Evolutionary conservation across 1,140 invertebrate genomes (phyloP), one percentile per base, ranked within the genome.

Genomic region (Drosophila kepulauana): DNA sequence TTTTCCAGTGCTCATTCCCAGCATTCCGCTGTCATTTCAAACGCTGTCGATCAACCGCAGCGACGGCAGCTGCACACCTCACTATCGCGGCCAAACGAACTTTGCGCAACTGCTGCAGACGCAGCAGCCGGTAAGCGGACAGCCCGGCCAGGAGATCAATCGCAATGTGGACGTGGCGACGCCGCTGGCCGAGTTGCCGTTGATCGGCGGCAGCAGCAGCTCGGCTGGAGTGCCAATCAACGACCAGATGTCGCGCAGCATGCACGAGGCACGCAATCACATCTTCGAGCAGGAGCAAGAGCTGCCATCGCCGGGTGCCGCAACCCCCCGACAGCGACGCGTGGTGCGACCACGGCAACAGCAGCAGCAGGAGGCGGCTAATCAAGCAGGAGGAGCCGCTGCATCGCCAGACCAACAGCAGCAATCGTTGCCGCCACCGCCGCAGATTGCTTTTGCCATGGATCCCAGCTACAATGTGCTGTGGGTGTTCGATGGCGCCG

Each of bases 401-500:
- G 56, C 43, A 2, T 77, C 73, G 5, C 75, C 71, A 16, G 85
- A 91, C 1, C 75, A 81, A 28, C 45, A 58, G 1, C 46, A 81
- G 4, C 72, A 80, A 25, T 20, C 52, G 0, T 70, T 78, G 62
- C 43, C 75, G 8, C 79, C 91, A 5, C 43, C 77, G 8, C 78
- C 91, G 5, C 92, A 92, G 49, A 69, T 92, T 7, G 84, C 92
- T 38, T 92, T 93, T 51, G 89, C 92, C 57, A 79, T 99, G 68
- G 98, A 99, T 94, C 97, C 98, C n/a, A 93, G 96, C 11, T 97
- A 97, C 85, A 96, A 97, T 91, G 95, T 97, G 4, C 93, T 98
- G 2, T 97, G 97, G 97, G 96, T 97, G 59, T 98, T 96, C 81
- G 95, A 96, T 92, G 94, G 95, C 0, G 90, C 94, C 8, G 95